Evolutionary conservation across 2,888 invertebrate genomes (phyloP).

Genomic region (Parnassius glacialis): DNA sequence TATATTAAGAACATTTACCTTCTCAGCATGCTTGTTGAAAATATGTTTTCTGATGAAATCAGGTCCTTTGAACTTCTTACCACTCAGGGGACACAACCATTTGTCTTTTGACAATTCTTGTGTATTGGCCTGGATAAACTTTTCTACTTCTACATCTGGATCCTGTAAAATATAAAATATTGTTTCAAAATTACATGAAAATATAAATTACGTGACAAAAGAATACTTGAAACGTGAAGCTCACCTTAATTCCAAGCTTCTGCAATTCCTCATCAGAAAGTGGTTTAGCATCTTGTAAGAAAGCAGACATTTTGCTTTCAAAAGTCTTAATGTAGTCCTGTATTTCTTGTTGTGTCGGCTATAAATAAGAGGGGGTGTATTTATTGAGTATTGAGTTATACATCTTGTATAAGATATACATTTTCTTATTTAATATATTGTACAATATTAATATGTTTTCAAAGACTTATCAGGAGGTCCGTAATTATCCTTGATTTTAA

Average conservation of each 20-base stretch:
- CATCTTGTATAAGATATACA: not conserved
- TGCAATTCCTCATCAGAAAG: conserved; percentile 88
- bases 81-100: conserved; percentile 98
- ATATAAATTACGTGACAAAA: not conserved
- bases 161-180: conserved; percentile 56
- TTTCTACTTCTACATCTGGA: conserved; percentile 89
- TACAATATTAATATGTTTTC: too few species aligned
- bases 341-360: conserved; percentile 86
- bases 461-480: too few species aligned
- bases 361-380: conserved; percentile 26
- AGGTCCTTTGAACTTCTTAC: conserved; percentile 99
- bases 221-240: not conserved
- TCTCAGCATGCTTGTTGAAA: conserved; percentile 97
- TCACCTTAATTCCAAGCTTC: conserved; percentile 90
- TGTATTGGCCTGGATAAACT: conserved; percentile 97
- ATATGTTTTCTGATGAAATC: conserved; percentile 99
- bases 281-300: conserved; percentile 88
- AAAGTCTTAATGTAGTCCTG: conserved; percentile 89
- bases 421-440: too few species aligned
- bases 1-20: conserved; percentile 65
- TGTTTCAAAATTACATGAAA: not conserved
- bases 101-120: conserved; percentile 98
- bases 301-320: conserved; percentile 95
- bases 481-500: too few species aligned
- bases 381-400: too few species aligned